phyloP scores from a whole-genome alignment of 2,113 vertebrate genomes.

The Grallaria varia region DNA sequence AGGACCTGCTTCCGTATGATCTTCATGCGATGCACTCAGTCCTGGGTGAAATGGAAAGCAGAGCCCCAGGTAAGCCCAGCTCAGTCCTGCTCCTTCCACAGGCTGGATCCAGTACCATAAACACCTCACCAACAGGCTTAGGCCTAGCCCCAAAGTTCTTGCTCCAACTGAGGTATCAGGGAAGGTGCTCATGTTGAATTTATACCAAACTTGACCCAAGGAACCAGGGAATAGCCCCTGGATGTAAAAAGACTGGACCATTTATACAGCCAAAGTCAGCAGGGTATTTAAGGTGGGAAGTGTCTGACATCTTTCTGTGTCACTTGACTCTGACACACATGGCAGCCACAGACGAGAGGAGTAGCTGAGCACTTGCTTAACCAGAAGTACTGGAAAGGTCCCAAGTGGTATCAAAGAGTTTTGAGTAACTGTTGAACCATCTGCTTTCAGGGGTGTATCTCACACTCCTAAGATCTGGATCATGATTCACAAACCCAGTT shows the following conservation, averaged over 20 bases:
- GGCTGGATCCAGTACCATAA: neutral
- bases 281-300: neutral
- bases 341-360: neutral
- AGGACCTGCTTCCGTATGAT: neutral
- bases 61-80: neutral
- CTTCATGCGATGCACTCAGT: neutral
- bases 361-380: neutral
- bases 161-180: neutral
- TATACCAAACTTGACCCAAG: neutral
- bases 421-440: neutral
- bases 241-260: neutral
- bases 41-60: neutral
- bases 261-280: neutral
- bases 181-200: neutral
- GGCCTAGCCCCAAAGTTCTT: neutral
- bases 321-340: neutral
- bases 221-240: neutral
- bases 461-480: neutral
- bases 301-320: neutral
- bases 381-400: constrained; percentile 24
- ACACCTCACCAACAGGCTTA: accelerated
- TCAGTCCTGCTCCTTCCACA: neutral
- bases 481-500: neutral
- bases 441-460: neutral
- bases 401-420: constrained; percentile 10